Conservation (phyloP, 23 tunicate species). For the Halocynthia roretzi region DNA sequence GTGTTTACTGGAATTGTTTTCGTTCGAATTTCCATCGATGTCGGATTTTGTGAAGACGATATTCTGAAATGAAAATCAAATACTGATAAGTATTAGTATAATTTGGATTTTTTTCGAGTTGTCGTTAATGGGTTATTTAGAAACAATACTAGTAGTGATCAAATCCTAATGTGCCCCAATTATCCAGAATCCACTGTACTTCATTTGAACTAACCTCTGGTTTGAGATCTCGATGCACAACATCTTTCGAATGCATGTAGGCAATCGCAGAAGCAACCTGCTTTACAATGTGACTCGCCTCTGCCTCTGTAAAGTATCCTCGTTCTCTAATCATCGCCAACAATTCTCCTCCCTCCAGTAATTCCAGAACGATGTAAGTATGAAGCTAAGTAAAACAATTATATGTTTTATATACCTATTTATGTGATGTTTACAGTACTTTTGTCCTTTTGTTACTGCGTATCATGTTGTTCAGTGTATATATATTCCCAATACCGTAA, state of each 20-base stretch:
- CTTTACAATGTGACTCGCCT: conserved; percentile 63
- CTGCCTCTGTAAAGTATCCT: conserved; percentile 67
- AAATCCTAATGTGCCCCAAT: too few relatives aligned
- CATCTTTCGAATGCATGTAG: conserved; percentile 71
- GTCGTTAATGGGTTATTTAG: too few relatives aligned
- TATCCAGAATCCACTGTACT: background rate
- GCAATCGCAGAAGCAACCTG: conserved; percentile 81
- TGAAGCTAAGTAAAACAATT: conserved; percentile 88
- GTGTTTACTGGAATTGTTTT: conserved; percentile 3
- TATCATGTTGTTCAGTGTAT: too few relatives aligned
- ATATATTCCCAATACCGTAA: too few relatives aligned
- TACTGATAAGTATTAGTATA: background rate
- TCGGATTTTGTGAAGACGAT: conserved; percentile 14
- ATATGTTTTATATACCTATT: too few relatives aligned
- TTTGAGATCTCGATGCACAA: conserved; percentile 85
- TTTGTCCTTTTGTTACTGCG: too few relatives aligned
- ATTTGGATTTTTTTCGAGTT: too few relatives aligned
- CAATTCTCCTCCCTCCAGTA: conserved; percentile 77
- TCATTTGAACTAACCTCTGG: conserved; percentile 88
- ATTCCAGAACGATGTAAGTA: conserved; percentile 74
- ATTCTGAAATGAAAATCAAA: conserved; percentile 5
- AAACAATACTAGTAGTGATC: too few relatives aligned
- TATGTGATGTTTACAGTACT: too few relatives aligned
- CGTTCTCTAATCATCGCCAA: conserved; percentile 65
- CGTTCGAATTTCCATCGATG: conserved; percentile 1